These are phyloP conservation scores for Sphenodon punctatus DNA, from an alignment of 2,797 vertebrate genomes.

Conservation along the genomic window DNA sequence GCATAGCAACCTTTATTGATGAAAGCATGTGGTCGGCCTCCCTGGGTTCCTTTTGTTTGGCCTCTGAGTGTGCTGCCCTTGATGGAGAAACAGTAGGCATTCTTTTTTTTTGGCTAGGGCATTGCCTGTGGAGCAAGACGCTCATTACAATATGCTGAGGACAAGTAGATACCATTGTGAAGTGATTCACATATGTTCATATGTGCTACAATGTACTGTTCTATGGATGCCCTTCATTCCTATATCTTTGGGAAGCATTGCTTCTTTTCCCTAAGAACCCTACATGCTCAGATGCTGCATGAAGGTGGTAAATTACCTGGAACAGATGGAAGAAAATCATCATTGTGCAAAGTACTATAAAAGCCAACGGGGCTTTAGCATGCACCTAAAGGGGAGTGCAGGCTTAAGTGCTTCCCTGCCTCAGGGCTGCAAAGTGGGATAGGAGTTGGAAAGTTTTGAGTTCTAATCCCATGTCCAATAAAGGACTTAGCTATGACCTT, in stretches of 20 bases:
- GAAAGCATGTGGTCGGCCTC: slow-evolving; percentile 34
- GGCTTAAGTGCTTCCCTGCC: neutral
- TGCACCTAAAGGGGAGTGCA: no score
- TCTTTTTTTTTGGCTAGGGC: slow-evolving; percentile 40
- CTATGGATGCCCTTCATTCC: slow-evolving; percentile 44
- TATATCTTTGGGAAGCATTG: slow-evolving; percentile 22
- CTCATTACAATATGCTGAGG: slow-evolving; percentile 28
- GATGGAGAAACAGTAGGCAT: slow-evolving; percentile 52
- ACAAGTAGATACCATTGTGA: neutral
- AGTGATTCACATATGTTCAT: slow-evolving; percentile 1
- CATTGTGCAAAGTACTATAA: neutral
- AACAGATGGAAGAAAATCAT: neutral
- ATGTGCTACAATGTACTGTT: slow-evolving; percentile 51
- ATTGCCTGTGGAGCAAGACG: slow-evolving; percentile 14
- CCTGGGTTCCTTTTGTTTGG: slow-evolving; percentile 58
- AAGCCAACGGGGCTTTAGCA: neutral
- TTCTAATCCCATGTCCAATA: neutral
- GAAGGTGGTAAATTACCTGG: neutral
- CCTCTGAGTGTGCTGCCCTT: slow-evolving; percentile 39
- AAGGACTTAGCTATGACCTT: neutral
- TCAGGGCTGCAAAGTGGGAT: no score
- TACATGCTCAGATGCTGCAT: slow-evolving; percentile 21
- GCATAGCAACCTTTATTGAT: slow-evolving; percentile 28
- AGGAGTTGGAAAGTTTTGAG: neutral
- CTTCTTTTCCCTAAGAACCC: slow-evolving; percentile 25